phyloP scores from a whole-genome alignment of 23 tunicate genomes.

The Trididemnum nubilum region DNA sequence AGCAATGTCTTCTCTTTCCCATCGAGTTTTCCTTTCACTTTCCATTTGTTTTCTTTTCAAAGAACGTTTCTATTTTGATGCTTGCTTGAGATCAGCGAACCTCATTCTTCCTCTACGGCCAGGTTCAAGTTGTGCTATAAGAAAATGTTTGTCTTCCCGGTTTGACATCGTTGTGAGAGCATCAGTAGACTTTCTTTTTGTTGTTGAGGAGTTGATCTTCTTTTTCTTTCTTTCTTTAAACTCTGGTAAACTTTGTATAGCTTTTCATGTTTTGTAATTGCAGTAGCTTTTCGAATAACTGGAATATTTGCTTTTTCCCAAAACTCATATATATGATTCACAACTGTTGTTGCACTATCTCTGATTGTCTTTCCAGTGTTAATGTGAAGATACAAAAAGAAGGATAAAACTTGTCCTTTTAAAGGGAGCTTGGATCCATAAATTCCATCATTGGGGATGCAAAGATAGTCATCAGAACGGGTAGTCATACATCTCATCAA shows the following conservation, averaged over 20 bases:
- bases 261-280: constrained; percentile 18
- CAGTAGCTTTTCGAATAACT: constrained; percentile 1
- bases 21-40: constrained; percentile 12
- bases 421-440: constrained; percentile 21
- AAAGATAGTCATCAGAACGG: too few relatives aligned
- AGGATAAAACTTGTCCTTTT: constrained; percentile 4
- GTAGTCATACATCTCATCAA: not conserved
- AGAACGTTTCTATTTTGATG: constrained; percentile 8
- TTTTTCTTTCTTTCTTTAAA: constrained; percentile 23
- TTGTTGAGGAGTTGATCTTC: constrained; percentile 9
- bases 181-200: constrained; percentile 15
- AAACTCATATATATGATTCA: not conserved
- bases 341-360: constrained; percentile 10
- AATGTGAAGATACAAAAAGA: constrained; percentile 15
- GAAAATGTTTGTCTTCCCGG: not conserved
- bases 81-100: constrained; percentile 15
- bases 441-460: constrained; percentile 23
- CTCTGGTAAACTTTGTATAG: constrained; percentile 20
- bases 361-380: constrained; percentile 19
- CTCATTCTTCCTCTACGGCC: constrained; percentile 27
- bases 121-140: constrained; percentile 16
- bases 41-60: constrained; percentile 14
- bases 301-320: constrained; percentile 18
- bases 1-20: constrained; percentile 3
- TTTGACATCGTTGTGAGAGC: constrained; percentile 19